These are phyloP conservation scores for Chironomus tepperi DNA, from an alignment of 1,140 invertebrate species.

Conservation along the genomic window DNA sequence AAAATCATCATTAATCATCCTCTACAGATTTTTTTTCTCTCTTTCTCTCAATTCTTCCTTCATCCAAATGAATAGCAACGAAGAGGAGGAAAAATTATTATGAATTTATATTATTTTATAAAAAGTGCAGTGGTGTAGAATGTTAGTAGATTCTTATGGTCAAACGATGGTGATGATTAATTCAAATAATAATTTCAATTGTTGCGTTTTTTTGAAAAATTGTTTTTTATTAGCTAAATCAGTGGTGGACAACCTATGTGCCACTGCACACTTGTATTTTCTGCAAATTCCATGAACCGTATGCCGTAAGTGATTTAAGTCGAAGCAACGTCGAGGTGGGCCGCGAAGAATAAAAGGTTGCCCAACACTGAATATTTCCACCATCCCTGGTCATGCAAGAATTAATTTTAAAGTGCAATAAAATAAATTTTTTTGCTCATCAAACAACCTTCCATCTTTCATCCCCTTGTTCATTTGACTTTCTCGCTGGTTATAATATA, in stretches of 20 bases:
- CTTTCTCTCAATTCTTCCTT: background rate
- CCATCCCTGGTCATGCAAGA: background rate
- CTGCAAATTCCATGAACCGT: no score
- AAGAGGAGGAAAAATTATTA: constrained; percentile 10
- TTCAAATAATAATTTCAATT: no score
- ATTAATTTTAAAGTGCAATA: background rate
- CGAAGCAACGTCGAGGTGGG: no score
- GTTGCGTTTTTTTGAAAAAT: no score
- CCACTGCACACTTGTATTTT: no score
- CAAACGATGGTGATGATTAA: no score
- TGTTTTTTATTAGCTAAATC: no score
- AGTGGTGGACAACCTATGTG: no score
- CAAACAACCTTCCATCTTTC: background rate
- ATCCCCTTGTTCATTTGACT: background rate
- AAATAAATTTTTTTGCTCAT: no score
- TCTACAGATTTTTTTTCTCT: background rate
- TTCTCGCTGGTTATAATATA: background rate
- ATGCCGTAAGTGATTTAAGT: no score
- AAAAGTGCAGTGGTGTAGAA: background rate
- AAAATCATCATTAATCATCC: constrained; percentile 23
- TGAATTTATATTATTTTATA: background rate
- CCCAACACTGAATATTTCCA: no score
- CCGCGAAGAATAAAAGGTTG: no score
- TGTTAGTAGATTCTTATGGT: background rate
- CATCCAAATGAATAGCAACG: background rate